Evolutionary conservation across 1,140 invertebrate species (phyloP).

Genomic region (Proales similis): DNA sequence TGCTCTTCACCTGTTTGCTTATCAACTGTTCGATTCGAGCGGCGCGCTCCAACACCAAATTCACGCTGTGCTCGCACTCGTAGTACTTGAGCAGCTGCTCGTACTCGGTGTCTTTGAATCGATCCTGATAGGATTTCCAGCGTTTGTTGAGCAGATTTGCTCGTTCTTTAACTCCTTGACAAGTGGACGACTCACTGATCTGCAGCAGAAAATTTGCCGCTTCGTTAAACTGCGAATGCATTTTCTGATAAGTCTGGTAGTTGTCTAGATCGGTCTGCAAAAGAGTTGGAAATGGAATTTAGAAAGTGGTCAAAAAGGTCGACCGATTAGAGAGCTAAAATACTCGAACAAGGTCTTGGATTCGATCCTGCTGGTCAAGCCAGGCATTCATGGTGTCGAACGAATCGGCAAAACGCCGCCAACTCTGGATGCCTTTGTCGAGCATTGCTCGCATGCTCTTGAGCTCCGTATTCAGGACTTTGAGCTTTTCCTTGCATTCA

Average conservation of each 20-base stretch:
- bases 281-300: not conserved
- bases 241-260: slow-evolving; percentile 34
- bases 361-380: slow-evolving; percentile 18
- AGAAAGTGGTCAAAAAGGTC: not conserved
- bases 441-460: slow-evolving; percentile 35
- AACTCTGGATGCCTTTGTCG: slow-evolving; percentile 17
- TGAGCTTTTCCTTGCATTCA: slow-evolving; percentile 14
- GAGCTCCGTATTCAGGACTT: slow-evolving; percentile 20
- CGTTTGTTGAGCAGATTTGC: not conserved
- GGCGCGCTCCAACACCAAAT: slow-evolving; percentile 22
- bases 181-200: slow-evolving; percentile 7
- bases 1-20: slow-evolving; percentile 5
- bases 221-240: slow-evolving; percentile 37
- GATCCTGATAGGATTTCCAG: slow-evolving; percentile 36
- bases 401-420: slow-evolving; percentile 5
- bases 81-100: slow-evolving; percentile 25
- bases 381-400: not conserved
- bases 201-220: slow-evolving; percentile 31
- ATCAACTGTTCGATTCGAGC: slow-evolving; percentile 16
- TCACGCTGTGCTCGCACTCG: slow-evolving; percentile 32
- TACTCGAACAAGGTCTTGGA: slow-evolving; percentile 17
- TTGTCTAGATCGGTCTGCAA: slow-evolving; percentile 13
- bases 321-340: not conserved
- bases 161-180: slow-evolving; percentile 14
- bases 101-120: slow-evolving; percentile 28